Evolutionary conservation across 2,888 invertebrate species (phyloP), one percentile per base, ranked within the genome.

Genomic region (Drosophila quasianomalipes): DNA sequence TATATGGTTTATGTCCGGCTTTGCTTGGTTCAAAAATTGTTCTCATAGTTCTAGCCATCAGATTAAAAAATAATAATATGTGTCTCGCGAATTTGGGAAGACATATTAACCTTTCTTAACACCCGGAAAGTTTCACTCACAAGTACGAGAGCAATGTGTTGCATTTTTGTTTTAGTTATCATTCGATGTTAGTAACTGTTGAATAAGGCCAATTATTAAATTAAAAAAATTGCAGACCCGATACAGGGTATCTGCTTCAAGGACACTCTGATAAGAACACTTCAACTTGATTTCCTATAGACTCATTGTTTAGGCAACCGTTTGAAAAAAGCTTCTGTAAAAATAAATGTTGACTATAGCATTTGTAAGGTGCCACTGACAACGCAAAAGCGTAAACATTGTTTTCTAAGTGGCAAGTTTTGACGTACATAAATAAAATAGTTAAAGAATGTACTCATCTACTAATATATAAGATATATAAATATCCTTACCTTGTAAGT

Each of bases 301-400:
- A 41, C 47, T 39, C 44, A 35, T 60, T 59, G 65, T 22, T 53
- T 33, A 26, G 33, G 16, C 19, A 62, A 49, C n/a, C 19, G 22
- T 61, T 67, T 59, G 12, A 49, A 30, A 63, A 76, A 79, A 76
- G 84, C 84, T 74, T 69, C 54, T 69, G 63, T 54, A 64, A 49
- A 57, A 70, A 73, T 82, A 79, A 89, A 82, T 83, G 61, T 79
- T 85, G 67, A 65, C 59, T 58, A 35, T 51, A 39, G 10, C 51
- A 65, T 54, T 67, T 44, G 54, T 44, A 14, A 76, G 57, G 31
- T 64, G 31, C 28, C 28, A n/a, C 35, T 31, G 22, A 37, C 47
- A 70, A 51, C 30, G 31, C 22, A 12, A 31, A 12, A 57, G 14
- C 12, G 10, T 41, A 31, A 47, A 28, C 19, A 58, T 30, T 16